Conservation (phyloP, 2,888 invertebrate species). For the Microctonus hyperodae region DNA sequence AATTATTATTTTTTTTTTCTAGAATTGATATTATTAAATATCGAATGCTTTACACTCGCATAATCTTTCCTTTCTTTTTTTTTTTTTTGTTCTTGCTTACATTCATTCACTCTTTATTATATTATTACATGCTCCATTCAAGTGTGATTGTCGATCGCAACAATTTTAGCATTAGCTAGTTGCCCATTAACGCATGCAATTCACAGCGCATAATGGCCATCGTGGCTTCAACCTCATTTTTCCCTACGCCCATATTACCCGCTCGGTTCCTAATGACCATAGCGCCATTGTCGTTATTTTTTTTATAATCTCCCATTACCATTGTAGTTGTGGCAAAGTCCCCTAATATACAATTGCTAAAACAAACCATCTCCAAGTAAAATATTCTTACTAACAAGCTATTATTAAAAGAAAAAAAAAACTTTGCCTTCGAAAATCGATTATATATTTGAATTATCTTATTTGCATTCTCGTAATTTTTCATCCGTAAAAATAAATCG, state of each 20-base stretch:
- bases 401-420: not conserved
- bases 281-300: not conserved
- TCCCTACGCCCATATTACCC: conserved; percentile 6
- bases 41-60: not conserved
- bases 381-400: conserved; percentile 3
- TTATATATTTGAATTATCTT: too few species aligned
- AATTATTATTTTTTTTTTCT: not conserved
- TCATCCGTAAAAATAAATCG: too few species aligned
- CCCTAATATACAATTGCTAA: not conserved
- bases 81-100: too few species aligned
- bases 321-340: not conserved
- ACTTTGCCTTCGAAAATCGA: too few species aligned
- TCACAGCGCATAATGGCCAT: conserved; percentile 11
- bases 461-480: too few species aligned
- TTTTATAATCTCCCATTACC: conserved; percentile 1
- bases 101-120: not conserved
- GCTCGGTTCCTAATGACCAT: conserved; percentile 1
- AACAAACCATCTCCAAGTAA: not conserved
- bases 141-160: conserved; percentile 11
- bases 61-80: not conserved
- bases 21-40: not conserved
- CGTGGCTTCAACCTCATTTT: conserved; percentile 15
- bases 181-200: conserved; percentile 19
- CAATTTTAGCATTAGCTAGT: conserved; percentile 14
- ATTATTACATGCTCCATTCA: not conserved